Evolutionary conservation across 2,113 vertebrate species (phyloP).

Genomic region (Falcunculus frontatus): DNA sequence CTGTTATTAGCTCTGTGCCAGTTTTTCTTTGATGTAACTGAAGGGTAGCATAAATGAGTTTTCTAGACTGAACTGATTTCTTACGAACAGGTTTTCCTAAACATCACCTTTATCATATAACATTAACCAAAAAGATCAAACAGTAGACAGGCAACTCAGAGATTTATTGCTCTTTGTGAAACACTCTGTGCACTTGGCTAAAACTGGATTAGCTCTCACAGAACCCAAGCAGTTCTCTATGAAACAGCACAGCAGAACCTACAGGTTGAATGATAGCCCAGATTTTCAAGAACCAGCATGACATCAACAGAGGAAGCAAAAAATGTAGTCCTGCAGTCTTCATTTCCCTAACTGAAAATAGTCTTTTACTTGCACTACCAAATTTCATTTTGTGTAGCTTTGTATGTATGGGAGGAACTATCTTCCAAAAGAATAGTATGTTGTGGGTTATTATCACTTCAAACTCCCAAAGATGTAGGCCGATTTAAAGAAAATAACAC

Average conservation of each 20-base stretch:
- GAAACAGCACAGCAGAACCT: background rate
- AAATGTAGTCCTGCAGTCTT: background rate
- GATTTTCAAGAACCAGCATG: background rate
- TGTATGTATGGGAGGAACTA: background rate
- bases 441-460: background rate
- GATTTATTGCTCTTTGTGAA: background rate
- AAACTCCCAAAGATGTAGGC: background rate
- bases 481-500: background rate
- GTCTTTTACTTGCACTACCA: background rate
- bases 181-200: background rate
- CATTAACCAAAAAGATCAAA: background rate
- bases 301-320: background rate
- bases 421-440: background rate
- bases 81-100: background rate
- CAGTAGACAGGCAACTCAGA: background rate
- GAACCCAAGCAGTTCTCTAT: background rate
- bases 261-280: background rate
- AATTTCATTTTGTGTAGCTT: background rate
- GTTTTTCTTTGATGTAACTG: background rate
- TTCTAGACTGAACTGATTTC: background rate
- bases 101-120: background rate
- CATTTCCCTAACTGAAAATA: background rate
- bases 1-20: background rate
- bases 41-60: background rate
- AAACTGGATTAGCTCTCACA: background rate